Conservation (phyloP, 2,113 vertebrate species). For the Ibidorhyncha struthersii region DNA sequence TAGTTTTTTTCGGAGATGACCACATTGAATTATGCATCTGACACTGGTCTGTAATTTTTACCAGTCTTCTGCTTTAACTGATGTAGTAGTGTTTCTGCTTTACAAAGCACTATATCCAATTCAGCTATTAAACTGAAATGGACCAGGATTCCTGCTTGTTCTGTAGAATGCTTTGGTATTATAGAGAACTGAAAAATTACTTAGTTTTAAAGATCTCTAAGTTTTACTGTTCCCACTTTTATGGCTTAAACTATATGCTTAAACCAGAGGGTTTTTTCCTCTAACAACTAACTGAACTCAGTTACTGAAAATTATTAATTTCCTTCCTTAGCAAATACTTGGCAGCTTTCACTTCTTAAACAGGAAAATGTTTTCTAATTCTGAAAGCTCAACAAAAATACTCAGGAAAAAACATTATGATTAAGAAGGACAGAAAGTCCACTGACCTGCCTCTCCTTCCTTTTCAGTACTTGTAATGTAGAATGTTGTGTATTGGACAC, state of each 20-base stretch:
- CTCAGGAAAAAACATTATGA: constrained; percentile 27
- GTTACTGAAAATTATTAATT: constrained; percentile 52
- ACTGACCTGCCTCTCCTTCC: constrained; percentile 15
- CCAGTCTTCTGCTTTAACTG: constrained; percentile 58
- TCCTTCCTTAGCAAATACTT: constrained; percentile 59
- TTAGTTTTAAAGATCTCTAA: neutral
- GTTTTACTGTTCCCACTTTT: neutral
- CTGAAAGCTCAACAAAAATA: constrained; percentile 45
- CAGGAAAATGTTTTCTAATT: constrained; percentile 49
- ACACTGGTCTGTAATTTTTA: constrained; percentile 51
- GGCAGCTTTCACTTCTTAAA: constrained; percentile 66
- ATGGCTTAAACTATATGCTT: neutral
- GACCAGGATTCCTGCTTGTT: neutral
- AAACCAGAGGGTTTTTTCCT: neutral
- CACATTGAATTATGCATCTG: constrained; percentile 16
- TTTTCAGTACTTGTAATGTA: constrained; percentile 13
- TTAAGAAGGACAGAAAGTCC: constrained; percentile 24
- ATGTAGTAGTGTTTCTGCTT: constrained; percentile 44
- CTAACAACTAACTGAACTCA: constrained; percentile 15
- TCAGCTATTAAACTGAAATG: neutral
- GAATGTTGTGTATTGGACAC: neutral
- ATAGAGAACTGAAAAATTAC: neutral
- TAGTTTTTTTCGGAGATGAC: constrained; percentile 1
- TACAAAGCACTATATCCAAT: constrained; percentile 28
- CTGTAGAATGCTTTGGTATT: neutral